Base-by-base conservation (phyloP, 2,113 vertebrate genomes). In the Notiomystis cincta region DNA sequence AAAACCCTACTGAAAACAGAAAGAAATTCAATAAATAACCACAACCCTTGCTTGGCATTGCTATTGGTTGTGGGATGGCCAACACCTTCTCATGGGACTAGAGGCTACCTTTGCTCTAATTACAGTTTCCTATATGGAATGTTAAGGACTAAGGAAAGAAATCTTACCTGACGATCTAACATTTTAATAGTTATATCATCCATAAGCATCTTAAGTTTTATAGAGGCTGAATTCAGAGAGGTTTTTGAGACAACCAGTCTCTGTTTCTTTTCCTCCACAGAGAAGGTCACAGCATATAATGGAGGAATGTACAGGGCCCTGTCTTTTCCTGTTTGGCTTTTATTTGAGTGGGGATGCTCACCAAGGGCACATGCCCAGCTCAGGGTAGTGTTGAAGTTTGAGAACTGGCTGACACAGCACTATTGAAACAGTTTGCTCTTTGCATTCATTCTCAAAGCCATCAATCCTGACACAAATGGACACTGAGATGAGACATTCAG, bases 91-190 rank as follows among this genome's bases (percentile, higher is more conserved):
- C 95, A 17, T 37, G 94, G 65, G 96, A 97, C 48, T 93, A 76
- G 90, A 94, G 81, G 80, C 83, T 95, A 78, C 87, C 89, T 89
- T 95, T 89, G 54, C 93, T 90, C 72, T 97, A 98, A 98, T 98
- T 98, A 97, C 38, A 67, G 57, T 89, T 97, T 96, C 81, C 78
- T 90, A 10, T 77, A 96, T 82, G 83, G 97, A 97, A 97, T 91
- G 89, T 93, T 97, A 96, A 87, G 45, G 96, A 96, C 90, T 91
- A 97, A 96, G 93, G 90, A 78, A 97, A 97, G 20, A 95, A 92
- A 93, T 96, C 82, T 79, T 95, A 97, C 75, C 87, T 87, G 87
- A 60, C 80, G 91, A 95, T 92, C 40, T 95, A 91, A 48, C 19
- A 18, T 83, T 95, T 92, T 75, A 87, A 31, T 78, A 95, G 22